Base-by-base conservation (phyloP, 2,888 invertebrate genomes). In the Uloborus plumipes region DNA sequence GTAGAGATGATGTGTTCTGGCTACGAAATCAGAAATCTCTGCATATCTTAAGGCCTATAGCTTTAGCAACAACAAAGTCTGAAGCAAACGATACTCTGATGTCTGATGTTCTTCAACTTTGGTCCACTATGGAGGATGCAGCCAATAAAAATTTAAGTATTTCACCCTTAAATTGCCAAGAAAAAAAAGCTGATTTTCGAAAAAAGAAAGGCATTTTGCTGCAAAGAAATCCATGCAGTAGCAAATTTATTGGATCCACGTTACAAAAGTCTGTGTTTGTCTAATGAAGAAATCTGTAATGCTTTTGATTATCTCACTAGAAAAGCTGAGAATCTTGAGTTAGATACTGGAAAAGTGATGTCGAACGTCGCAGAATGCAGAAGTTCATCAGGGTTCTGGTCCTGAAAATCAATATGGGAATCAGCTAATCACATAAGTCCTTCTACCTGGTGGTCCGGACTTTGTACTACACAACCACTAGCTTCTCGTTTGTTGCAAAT, bases 371-470 rank as follows among this genome's bases (percentile, higher is more conserved):
- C 72, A 39, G 59, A 50, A 71, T 18, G 20, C 11, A 16, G 72
- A 72, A 22, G 61, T 16, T 53, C 26, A 18, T 16, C 16, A 11
- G 62, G 61, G 18, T 22, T 50, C 22, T 67, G 67, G 51, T 22
- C 18, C 22, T 67, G 67, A 20, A 67, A 20, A n/a, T 13, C 50
- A 47, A 18, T 47, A 2, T 67, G 67, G 67, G 49, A 47, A 16
- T 50, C 51, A 18, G n/a, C n/a, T 3, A 20, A 16, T 9, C 6
- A 67, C 67, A 49, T 50, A 14, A 50, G 15, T 11, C 49, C 51
- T 50, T 20, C 49, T 50, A 67, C 49, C 15, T 67, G 67, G 49
- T 67, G 67, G 67, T 50, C 49, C 15, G 67, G 67, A 20, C 67
- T 67, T 39, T 67, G 67, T n/a, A 47, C 49, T 39, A n/a, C 51